Conservation (phyloP, 2,888 invertebrate genomes). For the Zelleria hepariella region DNA sequence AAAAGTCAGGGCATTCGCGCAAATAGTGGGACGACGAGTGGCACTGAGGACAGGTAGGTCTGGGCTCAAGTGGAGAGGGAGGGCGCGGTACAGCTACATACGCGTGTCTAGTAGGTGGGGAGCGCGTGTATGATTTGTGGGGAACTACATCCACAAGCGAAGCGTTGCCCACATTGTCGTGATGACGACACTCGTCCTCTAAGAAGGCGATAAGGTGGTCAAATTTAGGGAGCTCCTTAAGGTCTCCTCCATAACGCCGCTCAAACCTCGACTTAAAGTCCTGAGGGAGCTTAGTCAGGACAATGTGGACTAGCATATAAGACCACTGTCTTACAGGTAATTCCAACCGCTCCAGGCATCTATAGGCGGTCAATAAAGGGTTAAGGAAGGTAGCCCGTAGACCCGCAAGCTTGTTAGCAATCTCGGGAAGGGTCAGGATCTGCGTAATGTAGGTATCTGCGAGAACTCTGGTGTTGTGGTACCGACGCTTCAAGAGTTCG, state of each 20-base stretch:
- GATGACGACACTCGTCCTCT: background rate
- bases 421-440: background rate
- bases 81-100: background rate
- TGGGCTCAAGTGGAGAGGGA: background rate
- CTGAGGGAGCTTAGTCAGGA: background rate
- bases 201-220: background rate
- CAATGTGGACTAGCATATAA: slow-evolving; percentile 1
- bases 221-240: background rate
- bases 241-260: background rate
- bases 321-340: slow-evolving; percentile 1
- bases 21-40: background rate
- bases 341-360: background rate
- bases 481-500: slow-evolving; percentile 5
- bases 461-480: slow-evolving; percentile 6
- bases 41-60: background rate
- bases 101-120: too few relatives aligned
- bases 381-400: background rate
- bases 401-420: background rate
- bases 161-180: background rate
- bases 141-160: background rate
- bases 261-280: slow-evolving; percentile 2
- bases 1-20: background rate
- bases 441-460: slow-evolving; percentile 5
- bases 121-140: too few relatives aligned
- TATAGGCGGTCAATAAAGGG: background rate